phyloP scores from a whole-genome alignment of 2,113 vertebrate genomes.

The Elachura formosa region DNA sequence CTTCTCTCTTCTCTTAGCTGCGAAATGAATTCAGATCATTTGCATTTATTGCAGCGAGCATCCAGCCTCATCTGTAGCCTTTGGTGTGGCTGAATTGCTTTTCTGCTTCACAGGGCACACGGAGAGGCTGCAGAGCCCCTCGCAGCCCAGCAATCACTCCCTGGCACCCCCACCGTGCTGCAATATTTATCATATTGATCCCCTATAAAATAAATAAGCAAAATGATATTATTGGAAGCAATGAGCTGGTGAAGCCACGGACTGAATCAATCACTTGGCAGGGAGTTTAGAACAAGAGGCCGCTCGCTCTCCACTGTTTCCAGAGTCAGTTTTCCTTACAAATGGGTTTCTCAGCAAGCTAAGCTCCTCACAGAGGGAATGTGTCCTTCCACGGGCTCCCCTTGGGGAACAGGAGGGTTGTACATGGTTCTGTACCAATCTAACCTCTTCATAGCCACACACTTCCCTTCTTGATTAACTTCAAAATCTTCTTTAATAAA shows the following conservation, averaged over 20 bases:
- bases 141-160: neutral
- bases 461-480: neutral
- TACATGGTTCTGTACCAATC: neutral
- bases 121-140: conserved; percentile 10
- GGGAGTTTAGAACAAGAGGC: neutral
- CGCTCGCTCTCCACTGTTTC: conserved; percentile 35
- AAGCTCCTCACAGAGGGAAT: neutral
- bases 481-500: neutral
- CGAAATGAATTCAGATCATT: conserved; percentile 70
- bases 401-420: neutral
- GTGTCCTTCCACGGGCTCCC: neutral
- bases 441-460: neutral
- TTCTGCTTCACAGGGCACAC: conserved; percentile 75
- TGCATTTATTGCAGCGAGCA: conserved; percentile 72
- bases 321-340: conserved; percentile 70
- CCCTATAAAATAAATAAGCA: conserved; percentile 66
- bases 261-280: conserved; percentile 64
- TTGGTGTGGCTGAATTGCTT: conserved; percentile 73
- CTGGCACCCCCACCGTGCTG: conserved; percentile 11
- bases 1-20: neutral
- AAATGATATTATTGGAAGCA: conserved; percentile 64
- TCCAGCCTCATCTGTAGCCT: conserved; percentile 70
- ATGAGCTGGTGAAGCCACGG: conserved; percentile 62
- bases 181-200: conserved; percentile 68
- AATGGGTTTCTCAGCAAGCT: conserved; percentile 59